A percentile compares a stretch with the other conserved stretches of the same genome.
Evolutionary conservation across 2,113 vertebrate species (phyloP).

Genomic region (Seriola quinqueradiata): DNA sequence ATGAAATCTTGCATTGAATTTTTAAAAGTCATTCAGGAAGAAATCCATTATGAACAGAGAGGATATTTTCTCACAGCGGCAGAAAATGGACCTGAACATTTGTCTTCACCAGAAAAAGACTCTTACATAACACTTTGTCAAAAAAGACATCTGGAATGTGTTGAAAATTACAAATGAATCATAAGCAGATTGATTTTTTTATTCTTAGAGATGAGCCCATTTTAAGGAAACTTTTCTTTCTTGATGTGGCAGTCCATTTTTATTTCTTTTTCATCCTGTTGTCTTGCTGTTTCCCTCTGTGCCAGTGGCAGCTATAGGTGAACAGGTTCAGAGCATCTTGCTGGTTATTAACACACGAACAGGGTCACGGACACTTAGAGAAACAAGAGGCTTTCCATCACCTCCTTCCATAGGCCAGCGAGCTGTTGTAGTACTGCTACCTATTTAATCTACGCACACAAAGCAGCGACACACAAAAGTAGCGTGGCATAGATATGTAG

Average conservation of each 20-base stretch:
- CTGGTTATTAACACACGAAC: slow-evolving; percentile 9
- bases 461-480: slow-evolving; percentile 43
- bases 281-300: not conserved
- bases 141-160: not conserved
- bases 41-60: not conserved
- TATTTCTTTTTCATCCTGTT: not conserved
- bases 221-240: not conserved
- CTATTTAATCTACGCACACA: slow-evolving; percentile 25
- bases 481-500: slow-evolving; percentile 61
- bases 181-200: not conserved
- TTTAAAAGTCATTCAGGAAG: not conserved
- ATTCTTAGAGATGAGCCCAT: not conserved
- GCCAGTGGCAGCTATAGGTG: slow-evolving; percentile 73
- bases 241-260: not conserved
- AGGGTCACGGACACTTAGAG: slow-evolving; percentile 10
- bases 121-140: not conserved
- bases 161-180: not conserved
- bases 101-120: not conserved
- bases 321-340: slow-evolving; percentile 30
- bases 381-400: not conserved
- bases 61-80: not conserved
- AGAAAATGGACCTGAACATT: slow-evolving; percentile 20
- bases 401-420: slow-evolving; percentile 33
- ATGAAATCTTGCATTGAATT: not conserved
- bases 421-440: slow-evolving; percentile 35